A percentile compares a stretch with the other conserved stretches of the same genome.
Conservation (phyloP, 2,888 invertebrate species). For the Cephus nigrinus region DNA sequence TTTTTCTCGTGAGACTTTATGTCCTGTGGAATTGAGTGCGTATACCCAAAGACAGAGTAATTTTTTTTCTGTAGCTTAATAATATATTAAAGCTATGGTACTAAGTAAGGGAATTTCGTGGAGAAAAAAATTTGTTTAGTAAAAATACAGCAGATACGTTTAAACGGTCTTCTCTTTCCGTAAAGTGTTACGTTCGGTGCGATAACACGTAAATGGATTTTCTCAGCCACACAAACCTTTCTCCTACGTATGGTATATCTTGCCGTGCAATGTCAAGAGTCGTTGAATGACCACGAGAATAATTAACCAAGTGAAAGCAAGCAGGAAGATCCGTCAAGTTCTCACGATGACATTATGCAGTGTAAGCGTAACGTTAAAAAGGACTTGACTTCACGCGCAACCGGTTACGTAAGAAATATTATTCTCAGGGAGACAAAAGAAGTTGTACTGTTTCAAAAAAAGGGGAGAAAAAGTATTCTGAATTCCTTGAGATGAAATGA, state of each 20-base stretch:
- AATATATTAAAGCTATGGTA: not conserved
- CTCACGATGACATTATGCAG: slow-evolving; percentile 34
- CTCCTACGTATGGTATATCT: slow-evolving; percentile 28
- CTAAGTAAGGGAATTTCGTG: not conserved
- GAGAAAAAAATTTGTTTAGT: not conserved
- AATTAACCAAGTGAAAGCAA: slow-evolving; percentile 53
- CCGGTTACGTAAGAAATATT: not conserved
- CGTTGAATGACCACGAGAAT: slow-evolving; percentile 19
- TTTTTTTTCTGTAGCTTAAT: not conserved
- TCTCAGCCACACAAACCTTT: slow-evolving; percentile 37
- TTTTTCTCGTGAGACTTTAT: not conserved
- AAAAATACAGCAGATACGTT: not conserved
- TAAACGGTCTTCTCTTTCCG: not conserved
- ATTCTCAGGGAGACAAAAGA: not conserved
- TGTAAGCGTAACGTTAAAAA: not conserved
- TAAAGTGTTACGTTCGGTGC: slow-evolving; percentile 36
- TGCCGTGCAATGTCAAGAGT: slow-evolving; percentile 18
- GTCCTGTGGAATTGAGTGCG: not conserved
- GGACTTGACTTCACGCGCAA: not conserved
- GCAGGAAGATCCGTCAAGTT: slow-evolving; percentile 42
- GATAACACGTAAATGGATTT: slow-evolving; percentile 38
- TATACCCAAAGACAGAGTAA: not conserved
- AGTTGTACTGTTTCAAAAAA: not conserved
- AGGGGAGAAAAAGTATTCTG: not conserved
- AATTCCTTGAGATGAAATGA: not conserved